These are phyloP conservation scores for Nothobranchius kuhntae DNA, from an alignment of 2,113 vertebrate genomes.

Conservation along the genomic window DNA sequence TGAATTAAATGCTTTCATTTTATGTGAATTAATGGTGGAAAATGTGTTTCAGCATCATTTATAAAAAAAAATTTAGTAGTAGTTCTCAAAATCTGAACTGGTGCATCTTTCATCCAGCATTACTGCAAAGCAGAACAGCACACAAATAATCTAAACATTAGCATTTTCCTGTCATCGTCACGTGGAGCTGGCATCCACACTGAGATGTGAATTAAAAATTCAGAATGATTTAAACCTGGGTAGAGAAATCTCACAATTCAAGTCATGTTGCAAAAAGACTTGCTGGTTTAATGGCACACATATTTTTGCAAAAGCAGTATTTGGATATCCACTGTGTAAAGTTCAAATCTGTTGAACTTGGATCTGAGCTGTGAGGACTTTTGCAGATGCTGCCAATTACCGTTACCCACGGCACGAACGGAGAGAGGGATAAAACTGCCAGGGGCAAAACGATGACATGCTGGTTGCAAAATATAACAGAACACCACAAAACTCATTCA, in stretches of 20 bases:
- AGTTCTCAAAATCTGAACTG: too few species aligned
- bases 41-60: too few species aligned
- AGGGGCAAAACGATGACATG: background rate
- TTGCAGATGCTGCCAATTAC: background rate
- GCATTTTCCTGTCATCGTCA: too few species aligned
- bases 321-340: background rate
- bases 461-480: background rate
- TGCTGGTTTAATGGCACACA: background rate
- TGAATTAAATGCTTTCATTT: too few species aligned
- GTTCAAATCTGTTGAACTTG: constrained; percentile 11
- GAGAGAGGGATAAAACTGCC: background rate
- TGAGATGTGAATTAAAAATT: too few species aligned
- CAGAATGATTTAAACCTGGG: too few species aligned
- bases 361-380: background rate
- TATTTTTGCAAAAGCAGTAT: background rate
- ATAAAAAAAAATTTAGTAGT: too few species aligned
- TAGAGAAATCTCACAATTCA: background rate
- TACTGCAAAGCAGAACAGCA: too few species aligned
- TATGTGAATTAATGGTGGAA: too few species aligned
- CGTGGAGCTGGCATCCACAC: too few species aligned
- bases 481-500: background rate
- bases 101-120: too few species aligned
- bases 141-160: too few species aligned
- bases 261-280: background rate
- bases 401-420: constrained; percentile 1